Evolutionary conservation across 2,797 vertebrate species (phyloP).

Genomic region (Melanotaenia nigrans): DNA sequence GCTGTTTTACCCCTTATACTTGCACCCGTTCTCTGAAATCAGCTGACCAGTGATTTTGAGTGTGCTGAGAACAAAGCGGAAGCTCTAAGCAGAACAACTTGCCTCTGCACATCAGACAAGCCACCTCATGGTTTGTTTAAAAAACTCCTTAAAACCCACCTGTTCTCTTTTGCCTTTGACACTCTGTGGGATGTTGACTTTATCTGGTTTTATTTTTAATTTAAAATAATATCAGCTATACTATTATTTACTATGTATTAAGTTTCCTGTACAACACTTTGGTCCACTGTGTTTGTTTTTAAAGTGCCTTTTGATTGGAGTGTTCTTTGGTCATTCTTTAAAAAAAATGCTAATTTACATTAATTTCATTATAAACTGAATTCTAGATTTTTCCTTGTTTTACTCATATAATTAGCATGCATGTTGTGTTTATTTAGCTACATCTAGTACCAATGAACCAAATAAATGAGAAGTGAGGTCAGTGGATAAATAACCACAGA

Average conservation of each 20-base stretch:
- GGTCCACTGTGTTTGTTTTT: too few relatives aligned
- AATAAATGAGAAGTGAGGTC: constrained; percentile 5
- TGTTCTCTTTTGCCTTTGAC: neutral
- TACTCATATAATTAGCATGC: neutral
- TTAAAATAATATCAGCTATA: too few relatives aligned
- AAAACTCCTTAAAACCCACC: neutral
- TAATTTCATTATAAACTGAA: neutral
- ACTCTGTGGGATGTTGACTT: neutral
- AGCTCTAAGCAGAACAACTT: neutral
- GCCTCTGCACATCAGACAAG: neutral
- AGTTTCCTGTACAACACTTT: too few relatives aligned
- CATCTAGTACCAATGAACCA: constrained; percentile 1
- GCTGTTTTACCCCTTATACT: too few relatives aligned
- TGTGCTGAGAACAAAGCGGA: neutral
- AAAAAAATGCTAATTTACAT: neutral
- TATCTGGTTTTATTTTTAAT: neutral
- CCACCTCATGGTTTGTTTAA: neutral
- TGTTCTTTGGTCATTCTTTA: neutral
- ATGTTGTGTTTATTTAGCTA: neutral
- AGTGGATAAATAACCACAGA: constrained; percentile 65
- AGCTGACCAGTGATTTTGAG: too few relatives aligned
- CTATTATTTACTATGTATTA: too few relatives aligned
- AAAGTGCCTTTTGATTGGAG: neutral
- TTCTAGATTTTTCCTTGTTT: neutral
- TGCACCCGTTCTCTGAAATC: too few relatives aligned